phyloP scores from a whole-genome alignment of 2,888 invertebrate species.

The Asteroscopus sphinx region DNA sequence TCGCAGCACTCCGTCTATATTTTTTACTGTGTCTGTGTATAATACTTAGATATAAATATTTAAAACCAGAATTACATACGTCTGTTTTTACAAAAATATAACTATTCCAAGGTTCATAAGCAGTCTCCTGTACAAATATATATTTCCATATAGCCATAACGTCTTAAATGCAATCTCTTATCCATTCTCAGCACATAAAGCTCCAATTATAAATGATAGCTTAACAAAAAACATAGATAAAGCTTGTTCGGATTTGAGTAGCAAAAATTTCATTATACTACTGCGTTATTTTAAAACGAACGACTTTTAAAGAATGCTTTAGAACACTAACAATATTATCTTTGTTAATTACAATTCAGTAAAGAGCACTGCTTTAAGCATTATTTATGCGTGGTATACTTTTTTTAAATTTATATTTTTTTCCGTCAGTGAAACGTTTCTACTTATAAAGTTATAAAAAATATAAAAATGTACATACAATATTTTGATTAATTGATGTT shows the following conservation, averaged over 20 bases:
- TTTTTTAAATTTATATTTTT: slow-evolving; percentile 19
- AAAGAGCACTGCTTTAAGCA: slow-evolving; percentile 12
- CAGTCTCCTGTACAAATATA: slow-evolving; percentile 45
- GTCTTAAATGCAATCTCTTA: slow-evolving; percentile 40
- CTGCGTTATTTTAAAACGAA: slow-evolving; percentile 30
- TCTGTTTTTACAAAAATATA: slow-evolving; percentile 43
- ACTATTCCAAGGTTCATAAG: slow-evolving; percentile 45
- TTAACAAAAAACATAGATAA: slow-evolving; percentile 43
- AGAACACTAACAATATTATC: slow-evolving; percentile 24
- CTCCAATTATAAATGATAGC: slow-evolving; percentile 32
- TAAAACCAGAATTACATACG: slow-evolving; percentile 21
- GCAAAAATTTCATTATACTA: slow-evolving; percentile 38
- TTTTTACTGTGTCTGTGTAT: no score
- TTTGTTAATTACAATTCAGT: slow-evolving; percentile 25
- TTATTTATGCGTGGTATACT: slow-evolving; percentile 12
- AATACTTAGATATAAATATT: slow-evolving; percentile 24
- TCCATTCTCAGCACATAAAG: slow-evolving; percentile 36
- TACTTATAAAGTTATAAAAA: slow-evolving; percentile 10
- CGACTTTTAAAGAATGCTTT: slow-evolving; percentile 33
- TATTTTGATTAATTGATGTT: slow-evolving; percentile 11
- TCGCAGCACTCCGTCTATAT: no score
- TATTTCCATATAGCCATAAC: slow-evolving; percentile 38
- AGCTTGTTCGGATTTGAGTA: slow-evolving; percentile 57
- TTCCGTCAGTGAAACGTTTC: slow-evolving; percentile 10
- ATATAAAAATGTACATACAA: slow-evolving; percentile 13